Evolutionary conservation across 2,797 vertebrate genomes (phyloP).

Genomic region (Mus spretus): DNA sequence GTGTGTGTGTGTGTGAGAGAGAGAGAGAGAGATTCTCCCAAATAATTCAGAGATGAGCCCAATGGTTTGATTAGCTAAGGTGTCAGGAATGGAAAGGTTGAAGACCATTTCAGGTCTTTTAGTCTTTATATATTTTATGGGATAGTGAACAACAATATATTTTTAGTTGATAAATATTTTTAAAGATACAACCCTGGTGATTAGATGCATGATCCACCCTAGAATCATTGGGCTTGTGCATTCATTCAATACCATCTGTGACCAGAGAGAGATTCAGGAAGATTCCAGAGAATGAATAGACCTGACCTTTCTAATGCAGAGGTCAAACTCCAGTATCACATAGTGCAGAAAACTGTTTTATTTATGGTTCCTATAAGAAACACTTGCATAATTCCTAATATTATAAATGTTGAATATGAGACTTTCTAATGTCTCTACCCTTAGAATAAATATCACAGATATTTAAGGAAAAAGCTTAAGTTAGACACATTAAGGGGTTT

Average conservation of each 20-base stretch:
- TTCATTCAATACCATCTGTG: not conserved
- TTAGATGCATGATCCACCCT: not conserved
- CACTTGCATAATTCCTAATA: not conserved
- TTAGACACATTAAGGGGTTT: not conserved
- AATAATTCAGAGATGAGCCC: not conserved
- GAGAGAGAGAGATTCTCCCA: not conserved
- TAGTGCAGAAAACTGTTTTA: not conserved
- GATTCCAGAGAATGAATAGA: not conserved
- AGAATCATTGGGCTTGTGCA: not conserved
- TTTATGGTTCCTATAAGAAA: not conserved
- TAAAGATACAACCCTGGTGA: not conserved
- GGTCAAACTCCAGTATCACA: not conserved
- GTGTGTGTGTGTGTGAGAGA: too few species aligned
- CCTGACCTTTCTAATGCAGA: not conserved
- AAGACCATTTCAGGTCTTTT: not conserved
- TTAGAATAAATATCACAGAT: constrained; percentile 25
- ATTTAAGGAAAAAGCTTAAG: not conserved
- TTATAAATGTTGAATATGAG: not conserved
- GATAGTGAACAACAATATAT: not conserved
- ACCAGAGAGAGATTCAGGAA: not conserved
- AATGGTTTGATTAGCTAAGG: not conserved
- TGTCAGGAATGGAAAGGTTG: not conserved
- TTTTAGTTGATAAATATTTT: constrained; percentile 8
- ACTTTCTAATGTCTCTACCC: not conserved
- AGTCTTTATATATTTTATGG: constrained; percentile 13